These are phyloP conservation scores for Halocynthia roretzi DNA, from an alignment of 23 tunicate genomes.

Conservation along the genomic window DNA sequence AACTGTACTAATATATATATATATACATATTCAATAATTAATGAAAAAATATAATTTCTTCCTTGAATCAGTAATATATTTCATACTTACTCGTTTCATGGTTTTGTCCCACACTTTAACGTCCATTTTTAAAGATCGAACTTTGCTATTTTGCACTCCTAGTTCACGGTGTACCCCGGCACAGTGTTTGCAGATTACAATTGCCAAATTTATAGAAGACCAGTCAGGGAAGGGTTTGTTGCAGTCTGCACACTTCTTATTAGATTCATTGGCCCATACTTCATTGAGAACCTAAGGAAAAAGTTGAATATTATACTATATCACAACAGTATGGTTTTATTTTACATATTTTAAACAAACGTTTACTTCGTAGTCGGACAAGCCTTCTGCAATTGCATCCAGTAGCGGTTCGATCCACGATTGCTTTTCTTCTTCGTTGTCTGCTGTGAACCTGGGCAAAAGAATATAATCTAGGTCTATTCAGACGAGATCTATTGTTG, in stretches of 20 bases:
- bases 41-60: background rate
- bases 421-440: conserved; percentile 75
- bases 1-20: too few species aligned
- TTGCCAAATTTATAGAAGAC: conserved; percentile 82
- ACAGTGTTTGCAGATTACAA: conserved; percentile 86
- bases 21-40: background rate
- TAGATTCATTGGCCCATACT: conserved; percentile 41
- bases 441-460: conserved; percentile 62
- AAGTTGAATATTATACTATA: background rate
- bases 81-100: conserved; percentile 54
- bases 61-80: background rate
- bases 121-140: conserved; percentile 82
- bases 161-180: conserved; percentile 85
- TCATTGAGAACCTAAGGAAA: conserved; percentile 46
- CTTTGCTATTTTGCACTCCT: conserved; percentile 88
- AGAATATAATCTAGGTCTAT: background rate
- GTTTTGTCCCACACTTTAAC: conserved; percentile 59
- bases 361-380: conserved; percentile 73
- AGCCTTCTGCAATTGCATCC: conserved; percentile 75
- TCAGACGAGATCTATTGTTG: too few species aligned
- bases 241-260: conserved; percentile 74
- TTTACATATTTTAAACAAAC: background rate
- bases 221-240: conserved; percentile 75
- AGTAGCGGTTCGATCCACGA: conserved; percentile 78
- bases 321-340: background rate